phyloP scores from a whole-genome alignment of 1,140 invertebrate species.

The Diorhabda elongata region DNA sequence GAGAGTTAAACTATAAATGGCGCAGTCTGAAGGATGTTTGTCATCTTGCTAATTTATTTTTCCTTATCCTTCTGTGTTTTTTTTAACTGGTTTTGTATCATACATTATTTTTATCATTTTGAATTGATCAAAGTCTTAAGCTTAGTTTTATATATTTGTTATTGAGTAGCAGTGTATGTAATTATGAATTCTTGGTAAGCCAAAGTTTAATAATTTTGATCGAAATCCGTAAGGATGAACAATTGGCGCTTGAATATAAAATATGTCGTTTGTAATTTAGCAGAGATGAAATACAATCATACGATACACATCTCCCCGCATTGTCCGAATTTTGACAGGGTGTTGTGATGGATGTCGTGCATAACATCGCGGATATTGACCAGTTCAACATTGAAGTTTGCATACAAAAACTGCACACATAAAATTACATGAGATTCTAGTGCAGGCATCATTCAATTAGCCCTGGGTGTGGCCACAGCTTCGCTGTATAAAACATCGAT shows the following conservation, averaged over 20 bases:
- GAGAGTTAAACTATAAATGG: too few species aligned
- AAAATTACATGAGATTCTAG: slow-evolving; percentile 37
- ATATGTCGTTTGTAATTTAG: slow-evolving; percentile 29
- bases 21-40: too few species aligned
- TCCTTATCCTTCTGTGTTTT: too few species aligned
- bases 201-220: slow-evolving; percentile 28
- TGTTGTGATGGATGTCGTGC: slow-evolving; percentile 29
- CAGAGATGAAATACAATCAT: slow-evolving; percentile 30
- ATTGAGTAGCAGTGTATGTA: background rate
- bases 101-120: too few species aligned
- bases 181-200: background rate
- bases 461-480: slow-evolving; percentile 46
- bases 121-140: too few species aligned
- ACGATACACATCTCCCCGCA: slow-evolving; percentile 23
- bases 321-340: slow-evolving; percentile 34
- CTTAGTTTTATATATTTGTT: too few species aligned
- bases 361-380: slow-evolving; percentile 24
- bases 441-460: slow-evolving; percentile 47
- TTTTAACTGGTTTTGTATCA: too few species aligned
- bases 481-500: slow-evolving; percentile 49
- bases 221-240: slow-evolving; percentile 26
- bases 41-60: too few species aligned
- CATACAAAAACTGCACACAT: slow-evolving; percentile 29
- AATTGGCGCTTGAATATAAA: slow-evolving; percentile 29
- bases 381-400: slow-evolving; percentile 19